A percentile compares a stretch with the other conserved stretches of the same genome.
phyloP scores from a whole-genome alignment of 2,888 invertebrate species.

The Lasioglossum vierecki region DNA sequence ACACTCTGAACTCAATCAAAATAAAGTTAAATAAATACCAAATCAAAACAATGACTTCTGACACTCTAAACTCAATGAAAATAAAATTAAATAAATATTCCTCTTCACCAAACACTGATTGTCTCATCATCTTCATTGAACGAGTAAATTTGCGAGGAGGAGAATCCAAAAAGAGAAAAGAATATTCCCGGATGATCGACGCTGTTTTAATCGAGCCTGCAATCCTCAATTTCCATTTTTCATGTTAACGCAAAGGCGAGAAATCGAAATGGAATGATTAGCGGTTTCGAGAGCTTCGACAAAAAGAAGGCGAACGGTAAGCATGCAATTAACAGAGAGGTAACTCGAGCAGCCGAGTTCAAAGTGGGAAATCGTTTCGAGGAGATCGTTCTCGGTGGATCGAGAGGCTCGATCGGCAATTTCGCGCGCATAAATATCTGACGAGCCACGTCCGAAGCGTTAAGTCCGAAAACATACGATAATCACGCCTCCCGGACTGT shows the following conservation, averaged over 20 bases:
- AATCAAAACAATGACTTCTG: not conserved
- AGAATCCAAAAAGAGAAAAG: not conserved
- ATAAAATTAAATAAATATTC: not conserved
- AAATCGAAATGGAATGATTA: not conserved
- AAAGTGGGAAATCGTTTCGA: not conserved
- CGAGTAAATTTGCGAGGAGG: not conserved
- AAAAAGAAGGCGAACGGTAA: not conserved
- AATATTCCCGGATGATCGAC: not conserved
- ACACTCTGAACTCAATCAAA: not conserved
- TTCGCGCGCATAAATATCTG: conserved; percentile 7
- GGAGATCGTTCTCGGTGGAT: not conserved
- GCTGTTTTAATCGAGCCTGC: not conserved
- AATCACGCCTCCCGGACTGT: conserved; percentile 10
- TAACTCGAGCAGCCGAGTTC: not conserved
- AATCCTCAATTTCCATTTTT: not conserved
- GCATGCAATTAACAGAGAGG: not conserved
- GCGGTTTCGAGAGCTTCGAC: not conserved
- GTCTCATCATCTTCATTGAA: not conserved
- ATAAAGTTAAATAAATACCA: not conserved
- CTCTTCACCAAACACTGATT: not conserved
- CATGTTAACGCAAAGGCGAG: not conserved
- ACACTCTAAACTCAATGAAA: not conserved
- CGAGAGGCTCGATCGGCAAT: not conserved
- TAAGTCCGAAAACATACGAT: conserved; percentile 12
- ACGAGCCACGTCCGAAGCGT: conserved; percentile 4